Base-by-base conservation (phyloP, 2,797 vertebrate species). In the Delichon dasypus region DNA sequence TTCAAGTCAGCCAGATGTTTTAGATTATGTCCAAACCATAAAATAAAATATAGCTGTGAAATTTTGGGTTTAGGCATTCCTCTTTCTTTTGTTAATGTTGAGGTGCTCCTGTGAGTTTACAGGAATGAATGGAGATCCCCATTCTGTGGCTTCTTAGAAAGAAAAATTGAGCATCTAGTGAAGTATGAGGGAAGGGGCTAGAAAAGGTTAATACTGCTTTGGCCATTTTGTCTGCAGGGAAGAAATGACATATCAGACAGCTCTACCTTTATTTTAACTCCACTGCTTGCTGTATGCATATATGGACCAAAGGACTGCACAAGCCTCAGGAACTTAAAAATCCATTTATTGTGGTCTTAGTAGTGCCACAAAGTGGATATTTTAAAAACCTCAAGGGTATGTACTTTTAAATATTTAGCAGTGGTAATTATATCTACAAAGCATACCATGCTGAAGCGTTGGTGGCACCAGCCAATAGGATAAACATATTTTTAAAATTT, bases 341-440 rank as follows among this genome's bases (percentile, higher is more conserved):
- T 76, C 48, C 70, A 85, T 90, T 87, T 91, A 17, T 45, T 82
- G 67, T 82, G 79, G 79, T 67, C 70, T 93, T 93, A 84, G 67
- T 40, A 76, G 88, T 76, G 88, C 83, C 92, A 93, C 70, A 76
- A 85, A 86, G 58, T 88, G 53, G 77, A 20, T 93, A 90, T 73
- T 93, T 95, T 50, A 76, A 81, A 94, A 94, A 66, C 54, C 60
- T 0, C 89, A 88, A n/a, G 79, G 62, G 60, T 50, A 79, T 1
- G 30, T 88, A 71, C 60, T 95, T 79, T 75, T 57, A 95, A 97
- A 95, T 80, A 94, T 88, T 96, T 93, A 95, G 71, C 40, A 88
- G 62, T 2, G 5, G 57, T 77, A 90, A 96, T 85, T 92, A 58
- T 86, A 94, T 64, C 94, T 93, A 79, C 83, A 95, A 95, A 96